Evolutionary conservation across 2,888 invertebrate species (phyloP).

Genomic region (Hirtodrosophila cameraria): DNA sequence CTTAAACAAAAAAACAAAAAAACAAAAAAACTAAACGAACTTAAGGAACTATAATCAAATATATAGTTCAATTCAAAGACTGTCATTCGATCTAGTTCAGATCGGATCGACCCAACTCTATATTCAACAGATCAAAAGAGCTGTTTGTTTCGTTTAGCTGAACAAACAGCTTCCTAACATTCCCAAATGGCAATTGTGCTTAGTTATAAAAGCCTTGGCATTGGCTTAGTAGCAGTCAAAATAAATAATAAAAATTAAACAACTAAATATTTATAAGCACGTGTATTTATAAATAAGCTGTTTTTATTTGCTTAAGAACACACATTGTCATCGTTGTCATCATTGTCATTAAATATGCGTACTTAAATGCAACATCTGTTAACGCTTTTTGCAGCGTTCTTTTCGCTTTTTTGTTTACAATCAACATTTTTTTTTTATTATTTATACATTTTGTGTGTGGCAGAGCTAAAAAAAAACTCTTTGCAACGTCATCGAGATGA

Average conservation of each 20-base stretch:
- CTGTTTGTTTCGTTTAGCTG: conserved; percentile 23
- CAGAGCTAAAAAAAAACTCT: conserved; percentile 20
- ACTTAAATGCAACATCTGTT: conserved; percentile 73
- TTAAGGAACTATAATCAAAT: too few species aligned
- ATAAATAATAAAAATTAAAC: conserved; percentile 14
- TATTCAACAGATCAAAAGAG: too few species aligned
- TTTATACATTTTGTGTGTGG: conserved; percentile 46
- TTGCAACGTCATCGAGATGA: conserved; percentile 55
- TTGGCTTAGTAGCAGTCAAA: conserved; percentile 39
- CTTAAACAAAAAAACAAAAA: too few species aligned
- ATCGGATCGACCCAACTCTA: too few species aligned
- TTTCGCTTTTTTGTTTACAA: conserved; percentile 65
- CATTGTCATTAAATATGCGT: conserved; percentile 44
- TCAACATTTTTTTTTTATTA: conserved; percentile 41
- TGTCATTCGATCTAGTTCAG: too few species aligned
- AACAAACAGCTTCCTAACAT: conserved; percentile 3
- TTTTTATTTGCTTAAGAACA: conserved; percentile 57
- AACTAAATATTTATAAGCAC: conserved; percentile 41
- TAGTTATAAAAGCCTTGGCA: conserved; percentile 44
- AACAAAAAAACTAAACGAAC: too few species aligned
- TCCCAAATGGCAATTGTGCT: conserved; percentile 11
- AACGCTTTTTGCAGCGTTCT: conserved; percentile 28
- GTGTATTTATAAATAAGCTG: conserved; percentile 49
- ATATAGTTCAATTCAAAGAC: too few species aligned
- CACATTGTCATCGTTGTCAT: conserved; percentile 40